phyloP scores from a whole-genome alignment of 2,888 invertebrate genomes.

The Coenonympha arcania region DNA sequence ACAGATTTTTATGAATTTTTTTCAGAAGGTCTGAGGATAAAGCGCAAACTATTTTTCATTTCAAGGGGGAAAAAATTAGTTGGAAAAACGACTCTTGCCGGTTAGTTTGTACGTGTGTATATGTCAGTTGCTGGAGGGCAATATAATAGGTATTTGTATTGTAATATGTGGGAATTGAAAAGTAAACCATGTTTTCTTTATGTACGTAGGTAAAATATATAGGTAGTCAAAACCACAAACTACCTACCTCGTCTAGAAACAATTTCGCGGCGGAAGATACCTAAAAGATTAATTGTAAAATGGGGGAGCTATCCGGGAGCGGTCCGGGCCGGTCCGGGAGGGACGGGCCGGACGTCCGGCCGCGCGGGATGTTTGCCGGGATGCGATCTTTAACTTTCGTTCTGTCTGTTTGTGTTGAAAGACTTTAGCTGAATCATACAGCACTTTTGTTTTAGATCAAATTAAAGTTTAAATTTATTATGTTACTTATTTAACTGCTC shows the following conservation, averaged over 20 bases:
- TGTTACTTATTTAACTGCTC: not conserved
- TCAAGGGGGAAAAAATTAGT: too few relatives aligned
- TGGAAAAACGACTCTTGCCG: too few relatives aligned
- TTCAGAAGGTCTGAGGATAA: too few relatives aligned
- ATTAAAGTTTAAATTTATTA: not conserved
- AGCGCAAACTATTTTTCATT: too few relatives aligned
- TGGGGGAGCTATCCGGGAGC: conserved; percentile 37
- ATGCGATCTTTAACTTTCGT: conserved; percentile 19
- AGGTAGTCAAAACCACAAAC: conserved; percentile 23
- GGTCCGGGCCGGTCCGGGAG: conserved; percentile 9
- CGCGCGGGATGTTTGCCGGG: conserved; percentile 40
- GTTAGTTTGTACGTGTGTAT: too few relatives aligned
- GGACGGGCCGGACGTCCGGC: conserved; percentile 45
- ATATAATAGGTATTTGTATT: too few relatives aligned
- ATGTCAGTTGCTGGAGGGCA: too few relatives aligned
- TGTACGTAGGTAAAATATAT: too few relatives aligned
- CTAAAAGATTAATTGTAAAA: conserved; percentile 53
- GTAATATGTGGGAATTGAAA: too few relatives aligned
- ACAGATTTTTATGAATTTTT: too few relatives aligned
- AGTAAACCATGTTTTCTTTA: too few relatives aligned
- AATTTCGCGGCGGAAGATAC: conserved; percentile 40
- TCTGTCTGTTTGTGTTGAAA: conserved; percentile 14
- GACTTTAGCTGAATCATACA: conserved; percentile 15
- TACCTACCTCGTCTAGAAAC: conserved; percentile 31
- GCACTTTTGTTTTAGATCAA: conserved; percentile 2